Base-by-base conservation (phyloP, 2,113 vertebrate species). In the Lagenorhynchus albirostris region DNA sequence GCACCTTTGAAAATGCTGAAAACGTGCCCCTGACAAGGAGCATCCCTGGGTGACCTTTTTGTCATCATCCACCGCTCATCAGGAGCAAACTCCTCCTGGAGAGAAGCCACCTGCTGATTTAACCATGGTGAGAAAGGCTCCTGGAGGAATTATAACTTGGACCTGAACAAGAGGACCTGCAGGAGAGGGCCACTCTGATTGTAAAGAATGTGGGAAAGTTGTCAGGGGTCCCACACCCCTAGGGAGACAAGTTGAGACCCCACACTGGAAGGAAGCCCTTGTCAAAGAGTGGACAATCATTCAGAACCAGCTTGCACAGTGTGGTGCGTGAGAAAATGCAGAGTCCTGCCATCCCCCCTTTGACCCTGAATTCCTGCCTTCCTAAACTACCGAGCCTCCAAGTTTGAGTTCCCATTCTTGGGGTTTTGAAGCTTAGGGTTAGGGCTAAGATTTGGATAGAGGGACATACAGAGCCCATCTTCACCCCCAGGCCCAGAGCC, bases 11-110 rank as follows among this genome's bases (percentile, higher is more conserved):
- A 60, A 17, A 60, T 33, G 26, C 44, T 11, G 12, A 8, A 47
- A 31, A 14, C 0, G 1, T 31, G 62, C 17, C 26, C 58, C n/a
- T 26, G 12, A 8, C 0, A 8, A 38, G 68, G 26, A 63, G n/a
- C 21, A 31, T 33, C 50, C 63, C 77, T 31, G 82, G 73, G 50
- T 0, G 2, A 62, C 53, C 68, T 77, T 70, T 33, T 70, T 1
- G 2, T 60, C 8, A 14, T 77, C 31, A 12, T 29, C 33, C 25
- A 25, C 21, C 25, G 7, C 29, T 71, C 21, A 36, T 58, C 31
- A 63, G 70, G 70, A 50, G n/a, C 77, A 36, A 15, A 25, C 38
- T 60, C 15, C 1, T 1, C 41, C 76, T 36, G 36, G 68, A 89
- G 29, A 62, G 58, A 8, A 65, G 89, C 31, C 38, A 23, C 14